A percentile compares a stretch with the other conserved stretches of the same genome.
These are phyloP conservation scores for Sphinx pinastri DNA, from an alignment of 2,888 invertebrate species.

Conservation along the genomic window DNA sequence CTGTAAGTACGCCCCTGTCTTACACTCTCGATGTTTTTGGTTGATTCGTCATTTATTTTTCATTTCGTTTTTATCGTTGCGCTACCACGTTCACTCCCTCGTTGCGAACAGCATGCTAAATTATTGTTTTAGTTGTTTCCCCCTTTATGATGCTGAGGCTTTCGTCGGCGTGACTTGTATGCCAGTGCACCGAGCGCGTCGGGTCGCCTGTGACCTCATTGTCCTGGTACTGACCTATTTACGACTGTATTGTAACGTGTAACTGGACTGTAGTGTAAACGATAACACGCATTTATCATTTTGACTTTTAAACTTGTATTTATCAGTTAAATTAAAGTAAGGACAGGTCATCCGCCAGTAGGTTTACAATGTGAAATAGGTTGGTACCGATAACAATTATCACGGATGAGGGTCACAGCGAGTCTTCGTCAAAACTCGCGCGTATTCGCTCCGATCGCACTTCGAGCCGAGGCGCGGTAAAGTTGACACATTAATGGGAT, in stretches of 20 bases:
- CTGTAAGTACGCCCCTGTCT: constrained; percentile 77
- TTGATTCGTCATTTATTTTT: constrained; percentile 67
- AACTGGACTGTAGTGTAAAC: neutral
- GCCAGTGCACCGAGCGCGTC: constrained; percentile 79
- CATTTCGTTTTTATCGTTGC: constrained; percentile 73
- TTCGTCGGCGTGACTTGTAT: constrained; percentile 82
- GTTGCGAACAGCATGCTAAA: constrained; percentile 83
- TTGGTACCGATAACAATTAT: constrained; percentile 69
- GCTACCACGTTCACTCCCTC: constrained; percentile 83
- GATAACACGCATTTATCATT: constrained; percentile 1
- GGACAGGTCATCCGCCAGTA: neutral
- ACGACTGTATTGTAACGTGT: constrained; percentile 42
- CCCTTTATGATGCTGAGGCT: constrained; percentile 82
- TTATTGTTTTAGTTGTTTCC: constrained; percentile 76
- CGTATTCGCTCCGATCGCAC: constrained; percentile 81
- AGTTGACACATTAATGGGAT: constrained; percentile 46
- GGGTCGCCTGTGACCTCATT: constrained; percentile 74
- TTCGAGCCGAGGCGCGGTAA: constrained; percentile 68
- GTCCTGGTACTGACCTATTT: constrained; percentile 80
- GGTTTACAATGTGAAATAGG: constrained; percentile 51
- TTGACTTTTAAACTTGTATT: neutral
- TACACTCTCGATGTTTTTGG: constrained; percentile 72
- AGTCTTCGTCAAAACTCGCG: constrained; percentile 70
- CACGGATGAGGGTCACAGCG: constrained; percentile 69
- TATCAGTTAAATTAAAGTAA: constrained; percentile 9